These are phyloP conservation scores for Noctua janthe DNA, from an alignment of 2,888 invertebrate species.

Conservation along the genomic window DNA sequence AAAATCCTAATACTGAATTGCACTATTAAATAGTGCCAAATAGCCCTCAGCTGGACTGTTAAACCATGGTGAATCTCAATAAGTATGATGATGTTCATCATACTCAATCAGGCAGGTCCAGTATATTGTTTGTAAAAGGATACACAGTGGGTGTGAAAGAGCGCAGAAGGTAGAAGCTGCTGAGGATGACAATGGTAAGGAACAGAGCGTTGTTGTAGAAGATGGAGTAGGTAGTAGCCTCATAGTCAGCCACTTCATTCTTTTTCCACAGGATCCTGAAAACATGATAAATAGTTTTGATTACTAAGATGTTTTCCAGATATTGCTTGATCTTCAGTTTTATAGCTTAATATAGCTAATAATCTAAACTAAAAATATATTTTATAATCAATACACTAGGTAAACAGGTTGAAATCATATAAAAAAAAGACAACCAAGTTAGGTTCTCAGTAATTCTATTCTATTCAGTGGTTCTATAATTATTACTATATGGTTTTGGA, in stretches of 20 bases:
- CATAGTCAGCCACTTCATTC: conserved; percentile 99
- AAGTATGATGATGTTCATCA: background rate
- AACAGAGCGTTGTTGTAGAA: conserved; percentile 99
- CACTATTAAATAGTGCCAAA: background rate
- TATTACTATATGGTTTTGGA: background rate
- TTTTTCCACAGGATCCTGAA: conserved; percentile 99
- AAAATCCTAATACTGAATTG: background rate
- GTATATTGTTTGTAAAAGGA: conserved; percentile 87
- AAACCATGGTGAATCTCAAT: background rate
- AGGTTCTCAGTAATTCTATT: background rate
- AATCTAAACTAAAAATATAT: background rate
- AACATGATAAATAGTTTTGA: conserved; percentile 22
- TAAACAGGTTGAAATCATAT: background rate
- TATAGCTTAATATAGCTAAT: background rate
- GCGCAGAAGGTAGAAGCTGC: conserved; percentile 98
- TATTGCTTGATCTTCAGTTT: background rate
- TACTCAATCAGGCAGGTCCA: background rate
- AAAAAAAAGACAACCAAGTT: background rate
- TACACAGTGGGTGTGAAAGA: conserved; percentile 96
- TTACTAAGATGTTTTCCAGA: background rate
- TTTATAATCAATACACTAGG: background rate
- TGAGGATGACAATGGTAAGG: conserved; percentile 97
- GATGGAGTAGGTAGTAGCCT: conserved; percentile 99
- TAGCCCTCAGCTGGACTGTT: background rate
- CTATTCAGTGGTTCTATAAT: too few relatives aligned